Conservation (phyloP, 30 jellyfish, hydroid and myxozoan genomes). For the Turritopsis rubra region DNA sequence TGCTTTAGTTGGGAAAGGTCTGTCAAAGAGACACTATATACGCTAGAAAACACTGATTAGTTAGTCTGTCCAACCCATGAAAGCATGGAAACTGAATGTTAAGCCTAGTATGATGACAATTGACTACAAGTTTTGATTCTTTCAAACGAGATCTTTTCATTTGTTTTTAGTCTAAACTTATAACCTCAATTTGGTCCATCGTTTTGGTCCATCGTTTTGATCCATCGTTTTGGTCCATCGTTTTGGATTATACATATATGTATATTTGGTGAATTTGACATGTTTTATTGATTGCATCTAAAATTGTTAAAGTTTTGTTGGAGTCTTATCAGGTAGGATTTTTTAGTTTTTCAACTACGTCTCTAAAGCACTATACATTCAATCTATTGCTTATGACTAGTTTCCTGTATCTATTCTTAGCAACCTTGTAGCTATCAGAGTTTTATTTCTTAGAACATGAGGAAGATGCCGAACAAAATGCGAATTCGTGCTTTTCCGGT, state of each 20-base stretch:
- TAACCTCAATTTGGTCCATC: background rate
- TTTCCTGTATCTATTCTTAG: background rate
- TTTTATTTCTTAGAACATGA: background rate
- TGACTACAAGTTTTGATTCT: background rate
- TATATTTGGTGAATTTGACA: background rate
- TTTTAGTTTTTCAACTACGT: background rate
- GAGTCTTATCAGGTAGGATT: background rate
- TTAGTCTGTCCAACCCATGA: no score
- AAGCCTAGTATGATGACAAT: no score
- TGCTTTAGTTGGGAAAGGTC: no score
- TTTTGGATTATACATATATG: background rate
- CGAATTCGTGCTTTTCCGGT: conserved; percentile 93
- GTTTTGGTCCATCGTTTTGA: no score
- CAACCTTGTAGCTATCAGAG: background rate
- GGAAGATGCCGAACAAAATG: conserved; percentile 52
- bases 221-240: no score
- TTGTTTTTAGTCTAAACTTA: background rate
- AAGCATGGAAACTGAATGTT: no score
- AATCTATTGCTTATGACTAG: background rate
- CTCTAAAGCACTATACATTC: background rate
- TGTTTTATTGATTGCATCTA: background rate
- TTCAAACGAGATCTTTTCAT: background rate
- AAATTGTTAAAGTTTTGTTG: background rate
- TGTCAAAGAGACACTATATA: no score
- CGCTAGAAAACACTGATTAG: no score